A percentile compares a stretch with the other conserved stretches of the same genome.
These are phyloP conservation scores for Labrus mixtus DNA, from an alignment of 2,113 vertebrate species.

Conservation along the genomic window DNA sequence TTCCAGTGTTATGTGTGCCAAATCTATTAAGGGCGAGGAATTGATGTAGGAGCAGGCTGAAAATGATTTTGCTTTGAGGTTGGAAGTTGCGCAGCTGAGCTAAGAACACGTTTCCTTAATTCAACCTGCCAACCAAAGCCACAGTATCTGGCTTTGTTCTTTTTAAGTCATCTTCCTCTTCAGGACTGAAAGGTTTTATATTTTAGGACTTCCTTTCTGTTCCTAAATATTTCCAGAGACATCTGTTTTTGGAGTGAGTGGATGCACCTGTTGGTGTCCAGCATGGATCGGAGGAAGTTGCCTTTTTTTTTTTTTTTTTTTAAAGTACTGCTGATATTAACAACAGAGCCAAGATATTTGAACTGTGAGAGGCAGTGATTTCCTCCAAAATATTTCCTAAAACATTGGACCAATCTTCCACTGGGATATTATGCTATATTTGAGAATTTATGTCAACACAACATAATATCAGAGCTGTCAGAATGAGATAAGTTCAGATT, in stretches of 20 bases:
- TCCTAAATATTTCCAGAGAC: constrained; percentile 41
- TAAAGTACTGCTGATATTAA: constrained; percentile 20
- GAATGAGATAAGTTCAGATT: background rate
- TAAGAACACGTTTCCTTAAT: constrained; percentile 5
- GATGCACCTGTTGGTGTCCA: constrained; percentile 68
- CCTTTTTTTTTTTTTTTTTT: no score
- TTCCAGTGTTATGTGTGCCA: no score
- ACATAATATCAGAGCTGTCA: constrained; percentile 12
- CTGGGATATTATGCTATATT: constrained; percentile 17
- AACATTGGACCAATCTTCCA: constrained; percentile 15
- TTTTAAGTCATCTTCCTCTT: constrained; percentile 11
- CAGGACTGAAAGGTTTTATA: constrained; percentile 45
- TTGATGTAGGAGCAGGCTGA: no score
- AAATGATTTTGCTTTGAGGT: background rate
- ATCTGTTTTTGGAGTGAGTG: constrained; percentile 51
- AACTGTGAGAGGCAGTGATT: constrained; percentile 1
- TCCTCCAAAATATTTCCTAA: constrained; percentile 52
- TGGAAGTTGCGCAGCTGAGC: background rate
- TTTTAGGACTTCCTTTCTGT: constrained; percentile 55
- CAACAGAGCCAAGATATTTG: background rate
- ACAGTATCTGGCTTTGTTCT: background rate
- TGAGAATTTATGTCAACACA: constrained; percentile 22
- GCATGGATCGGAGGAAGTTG: constrained; percentile 33
- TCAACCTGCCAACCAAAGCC: background rate
- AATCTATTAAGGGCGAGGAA: no score